Evolutionary conservation across 2,113 vertebrate genomes (phyloP).

Genomic region (Chlorodrepanis virens): DNA sequence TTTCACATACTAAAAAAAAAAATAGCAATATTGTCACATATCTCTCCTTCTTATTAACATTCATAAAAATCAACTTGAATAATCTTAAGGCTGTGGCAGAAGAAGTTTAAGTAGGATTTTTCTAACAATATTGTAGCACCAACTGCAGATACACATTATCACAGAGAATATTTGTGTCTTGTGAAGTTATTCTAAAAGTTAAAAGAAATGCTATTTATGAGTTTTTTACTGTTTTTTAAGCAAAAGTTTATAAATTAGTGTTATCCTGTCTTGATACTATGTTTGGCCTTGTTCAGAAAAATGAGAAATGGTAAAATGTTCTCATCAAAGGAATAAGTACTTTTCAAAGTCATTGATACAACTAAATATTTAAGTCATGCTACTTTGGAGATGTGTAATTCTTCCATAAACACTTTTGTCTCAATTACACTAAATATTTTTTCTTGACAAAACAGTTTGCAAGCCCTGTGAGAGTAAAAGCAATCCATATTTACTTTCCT

Average conservation of each 20-base stretch:
- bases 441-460: not conserved
- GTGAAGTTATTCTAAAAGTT: not conserved
- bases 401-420: not conserved
- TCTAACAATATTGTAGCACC: not conserved
- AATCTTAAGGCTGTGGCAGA: not conserved
- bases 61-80: not conserved
- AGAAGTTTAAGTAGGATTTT: not conserved
- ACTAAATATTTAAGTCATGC: not conserved
- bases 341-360: not conserved
- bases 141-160: not conserved
- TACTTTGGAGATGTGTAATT: not conserved
- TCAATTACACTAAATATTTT: not conserved
- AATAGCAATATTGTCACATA: not conserved
- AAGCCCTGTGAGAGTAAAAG: not conserved
- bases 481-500: not conserved
- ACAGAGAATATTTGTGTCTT: not conserved
- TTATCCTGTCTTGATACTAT: not conserved
- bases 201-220: not conserved
- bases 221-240: not conserved
- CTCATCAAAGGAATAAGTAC: not conserved
- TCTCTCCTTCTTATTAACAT: not conserved
- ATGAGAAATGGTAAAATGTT: not conserved
- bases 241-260: not conserved
- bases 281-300: not conserved
- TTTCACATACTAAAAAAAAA: not conserved